These are phyloP conservation scores for Coturnix japonica DNA, from an alignment of 2,113 vertebrate species.

Conservation along the genomic window DNA sequence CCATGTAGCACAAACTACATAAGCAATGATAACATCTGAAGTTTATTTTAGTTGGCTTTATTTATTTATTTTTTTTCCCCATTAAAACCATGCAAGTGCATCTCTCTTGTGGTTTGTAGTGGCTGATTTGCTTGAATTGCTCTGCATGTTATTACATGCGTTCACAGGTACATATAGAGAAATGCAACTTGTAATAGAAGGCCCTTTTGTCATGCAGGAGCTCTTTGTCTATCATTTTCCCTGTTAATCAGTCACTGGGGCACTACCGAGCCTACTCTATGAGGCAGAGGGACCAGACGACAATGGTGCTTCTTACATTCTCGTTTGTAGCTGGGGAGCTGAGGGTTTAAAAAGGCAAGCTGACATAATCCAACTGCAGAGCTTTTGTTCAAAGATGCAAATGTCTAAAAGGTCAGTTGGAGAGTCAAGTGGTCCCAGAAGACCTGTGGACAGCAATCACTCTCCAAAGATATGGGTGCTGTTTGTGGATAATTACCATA, in stretches of 20 bases:
- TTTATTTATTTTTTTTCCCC: neutral
- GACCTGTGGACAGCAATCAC: neutral
- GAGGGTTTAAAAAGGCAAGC: neutral
- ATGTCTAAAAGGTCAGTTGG: neutral
- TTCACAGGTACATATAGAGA: neutral
- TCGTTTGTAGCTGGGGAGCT: neutral
- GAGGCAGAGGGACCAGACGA: neutral
- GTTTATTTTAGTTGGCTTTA: neutral
- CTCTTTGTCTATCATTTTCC: neutral
- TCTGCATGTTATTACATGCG: neutral
- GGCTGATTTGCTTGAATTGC: neutral
- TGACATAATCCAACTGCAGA: neutral
- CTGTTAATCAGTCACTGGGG: neutral
- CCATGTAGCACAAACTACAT: too few relatives aligned
- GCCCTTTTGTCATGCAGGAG: neutral
- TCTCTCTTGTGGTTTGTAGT: too few relatives aligned
- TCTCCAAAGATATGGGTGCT: neutral
- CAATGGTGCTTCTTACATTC: neutral
- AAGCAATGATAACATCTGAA: too few relatives aligned
- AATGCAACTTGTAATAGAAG: rapidly evolving
- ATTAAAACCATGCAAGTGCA: neutral
- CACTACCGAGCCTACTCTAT: rapidly evolving
- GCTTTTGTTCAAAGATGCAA: neutral
- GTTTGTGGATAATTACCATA: neutral
- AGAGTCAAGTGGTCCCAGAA: neutral